These are phyloP conservation scores for Sclerurus mexicanus DNA, from an alignment of 2,113 vertebrate species.

Conservation along the genomic window DNA sequence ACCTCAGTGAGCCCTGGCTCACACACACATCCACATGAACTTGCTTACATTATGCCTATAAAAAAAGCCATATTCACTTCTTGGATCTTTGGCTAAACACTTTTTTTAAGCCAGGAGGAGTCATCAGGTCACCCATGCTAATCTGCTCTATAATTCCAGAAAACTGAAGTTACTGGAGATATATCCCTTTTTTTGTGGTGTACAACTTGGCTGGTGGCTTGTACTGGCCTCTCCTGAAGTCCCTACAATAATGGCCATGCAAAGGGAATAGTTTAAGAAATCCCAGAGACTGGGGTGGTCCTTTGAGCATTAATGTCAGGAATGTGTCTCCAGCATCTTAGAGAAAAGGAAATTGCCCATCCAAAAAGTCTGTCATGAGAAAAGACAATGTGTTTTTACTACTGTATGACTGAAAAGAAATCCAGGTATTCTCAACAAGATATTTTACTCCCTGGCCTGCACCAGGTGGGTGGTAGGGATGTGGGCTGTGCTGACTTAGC, in stretches of 20 bases:
- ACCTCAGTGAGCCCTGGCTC: not conserved
- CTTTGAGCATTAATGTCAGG: not conserved
- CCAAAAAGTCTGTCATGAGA: not conserved
- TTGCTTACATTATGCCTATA: conserved; percentile 21
- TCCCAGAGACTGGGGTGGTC: not conserved
- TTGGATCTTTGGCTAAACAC: not conserved
- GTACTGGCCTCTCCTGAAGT: not conserved
- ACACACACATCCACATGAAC: not conserved
- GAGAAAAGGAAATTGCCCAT: not conserved
- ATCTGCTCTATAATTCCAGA: not conserved
- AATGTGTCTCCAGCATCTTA: not conserved
- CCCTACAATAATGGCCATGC: not conserved
- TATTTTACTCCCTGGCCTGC: not conserved
- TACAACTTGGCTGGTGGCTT: not conserved
- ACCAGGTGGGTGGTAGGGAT: accelerated
- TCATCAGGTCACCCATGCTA: not conserved
- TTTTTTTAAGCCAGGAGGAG: conserved; percentile 20
- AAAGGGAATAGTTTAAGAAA: not conserved
- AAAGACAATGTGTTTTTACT: not conserved
- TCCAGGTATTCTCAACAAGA: not conserved
- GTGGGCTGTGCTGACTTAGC: not conserved
- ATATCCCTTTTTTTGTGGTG: not conserved
- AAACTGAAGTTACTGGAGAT: not conserved
- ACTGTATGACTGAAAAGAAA: not conserved
- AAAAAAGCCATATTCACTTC: not conserved